Evolutionary conservation across 2,797 vertebrate genomes (phyloP), one percentile per base, ranked within the genome.

Genomic region (Tapera naevia): DNA sequence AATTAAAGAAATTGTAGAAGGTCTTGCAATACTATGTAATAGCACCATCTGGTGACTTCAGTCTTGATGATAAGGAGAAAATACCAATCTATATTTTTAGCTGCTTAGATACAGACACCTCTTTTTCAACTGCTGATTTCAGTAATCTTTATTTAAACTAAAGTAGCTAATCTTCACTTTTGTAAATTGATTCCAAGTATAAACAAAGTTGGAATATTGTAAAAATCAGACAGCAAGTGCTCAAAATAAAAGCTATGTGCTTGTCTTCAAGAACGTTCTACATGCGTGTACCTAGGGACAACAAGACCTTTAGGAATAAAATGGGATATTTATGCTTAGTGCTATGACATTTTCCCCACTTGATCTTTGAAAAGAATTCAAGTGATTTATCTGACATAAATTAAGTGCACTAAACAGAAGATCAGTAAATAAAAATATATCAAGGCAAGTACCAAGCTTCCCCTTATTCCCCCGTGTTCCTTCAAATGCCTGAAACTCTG

Each of bases 311-410:
- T 87, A 94, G 61, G 50, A 89, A 92, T 80, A 96, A 96, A 89
- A 88, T n/a, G n/a, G n/a, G 65, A 67, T 91, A 81, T 69, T 94
- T 94, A 43, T 22, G 39, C 50, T 95, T 95, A 90, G 93, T 94
- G 87, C 64, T 91, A 57, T 95, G 94, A 94, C 94, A 94, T 96
- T 97, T 96, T 78, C 79, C 65, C 46, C 74, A 91, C 80, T 91
- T 95, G 93, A 96, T 91, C 88, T 95, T 95, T 95, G 85, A 75
- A 80, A 73, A 79, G 85, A 86, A 79, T 85, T 91, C 69, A 83
- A 69, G 87, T 96, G 91, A 94, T 96, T 96, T 97, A 96, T 96
- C 70, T 92, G 91, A 90, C 89, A 88, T 75, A 92, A 96, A 93
- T 96, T 93, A 97, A 96, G 76, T 89, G 84, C 54, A 58, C 66